Conservation (phyloP, 2,888 invertebrate genomes). For the Dichetophora obliterata region DNA sequence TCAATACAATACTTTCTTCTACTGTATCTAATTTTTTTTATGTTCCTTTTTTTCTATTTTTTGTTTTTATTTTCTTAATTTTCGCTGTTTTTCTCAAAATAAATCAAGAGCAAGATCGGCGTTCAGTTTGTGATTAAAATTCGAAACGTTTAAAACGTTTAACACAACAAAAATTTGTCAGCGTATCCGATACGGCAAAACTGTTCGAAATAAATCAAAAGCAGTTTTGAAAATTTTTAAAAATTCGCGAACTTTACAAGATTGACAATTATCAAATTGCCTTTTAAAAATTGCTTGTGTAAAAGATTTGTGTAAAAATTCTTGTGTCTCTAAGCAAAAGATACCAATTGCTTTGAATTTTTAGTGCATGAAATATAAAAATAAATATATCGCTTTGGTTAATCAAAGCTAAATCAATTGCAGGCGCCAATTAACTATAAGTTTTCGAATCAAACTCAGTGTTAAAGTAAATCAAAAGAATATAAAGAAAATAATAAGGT, state of each 20-base stretch:
- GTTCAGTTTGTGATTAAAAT: constrained; percentile 68
- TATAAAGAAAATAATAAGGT: constrained; percentile 27
- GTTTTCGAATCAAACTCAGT: neutral
- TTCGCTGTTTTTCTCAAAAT: constrained; percentile 34
- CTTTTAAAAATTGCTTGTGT: no score
- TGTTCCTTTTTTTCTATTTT: neutral
- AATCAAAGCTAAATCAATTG: no score
- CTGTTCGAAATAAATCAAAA: constrained; percentile 17
- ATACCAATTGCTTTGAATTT: no score
- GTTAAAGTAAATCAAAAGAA: constrained; percentile 26
- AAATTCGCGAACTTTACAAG: neutral
- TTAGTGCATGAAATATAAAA: no score
- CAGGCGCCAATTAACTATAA: no score
- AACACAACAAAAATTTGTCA: constrained; percentile 37
- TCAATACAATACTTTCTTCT: neutral
- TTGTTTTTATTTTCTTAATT: constrained; percentile 1
- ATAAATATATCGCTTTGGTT: no score
- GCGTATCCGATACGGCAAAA: constrained; percentile 45
- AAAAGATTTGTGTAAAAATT: no score
- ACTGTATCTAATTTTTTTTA: constrained; percentile 20
- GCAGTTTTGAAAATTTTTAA: neutral
- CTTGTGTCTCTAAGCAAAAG: no score
- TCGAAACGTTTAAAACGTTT: constrained; percentile 63
- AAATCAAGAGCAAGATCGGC: constrained; percentile 36
- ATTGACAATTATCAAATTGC: no score